Percentiles rank a stretch among this genome's conserved stretches.
phyloP scores from a whole-genome alignment of 53 echinoderm and acorn worm genomes.

The Arbacia lixula region DNA sequence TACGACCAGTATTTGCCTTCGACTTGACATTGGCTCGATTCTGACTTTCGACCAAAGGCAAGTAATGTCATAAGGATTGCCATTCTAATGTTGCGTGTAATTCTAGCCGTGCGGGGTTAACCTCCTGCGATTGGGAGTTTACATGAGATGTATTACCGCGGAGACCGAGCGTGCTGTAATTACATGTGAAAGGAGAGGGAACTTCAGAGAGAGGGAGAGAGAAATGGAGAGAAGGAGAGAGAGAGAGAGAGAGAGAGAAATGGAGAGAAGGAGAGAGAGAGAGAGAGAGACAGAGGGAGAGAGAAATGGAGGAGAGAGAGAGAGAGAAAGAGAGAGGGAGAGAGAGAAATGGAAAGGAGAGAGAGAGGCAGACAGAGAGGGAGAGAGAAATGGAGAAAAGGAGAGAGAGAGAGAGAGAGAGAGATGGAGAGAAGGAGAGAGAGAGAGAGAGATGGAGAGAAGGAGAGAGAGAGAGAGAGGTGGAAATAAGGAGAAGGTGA shows the following conservation, averaged over 20 bases:
- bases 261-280: neutral
- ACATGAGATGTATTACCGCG: neutral
- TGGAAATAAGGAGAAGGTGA: neutral
- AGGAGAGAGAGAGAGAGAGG: neutral
- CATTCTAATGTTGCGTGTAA: slow-evolving; percentile 41
- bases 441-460: neutral
- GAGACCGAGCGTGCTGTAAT: slow-evolving; percentile 9
- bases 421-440: neutral
- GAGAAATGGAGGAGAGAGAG: neutral
- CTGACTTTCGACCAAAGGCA: too few species aligned
- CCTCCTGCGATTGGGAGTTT: neutral
- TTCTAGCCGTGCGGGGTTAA: slow-evolving; percentile 32
- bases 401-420: neutral
- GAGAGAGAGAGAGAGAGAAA: neutral
- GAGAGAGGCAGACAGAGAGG: neutral
- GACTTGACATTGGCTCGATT: too few species aligned
- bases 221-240: neutral
- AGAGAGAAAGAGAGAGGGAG: neutral
- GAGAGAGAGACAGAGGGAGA: neutral
- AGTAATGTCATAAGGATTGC: too few species aligned
- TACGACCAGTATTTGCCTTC: too few species aligned
- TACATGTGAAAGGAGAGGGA: neutral
- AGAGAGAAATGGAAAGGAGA: neutral
- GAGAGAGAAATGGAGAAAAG: neutral
- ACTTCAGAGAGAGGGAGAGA: neutral